Conservation (phyloP, 2,888 invertebrate species). For the Coelopa pilipes region DNA sequence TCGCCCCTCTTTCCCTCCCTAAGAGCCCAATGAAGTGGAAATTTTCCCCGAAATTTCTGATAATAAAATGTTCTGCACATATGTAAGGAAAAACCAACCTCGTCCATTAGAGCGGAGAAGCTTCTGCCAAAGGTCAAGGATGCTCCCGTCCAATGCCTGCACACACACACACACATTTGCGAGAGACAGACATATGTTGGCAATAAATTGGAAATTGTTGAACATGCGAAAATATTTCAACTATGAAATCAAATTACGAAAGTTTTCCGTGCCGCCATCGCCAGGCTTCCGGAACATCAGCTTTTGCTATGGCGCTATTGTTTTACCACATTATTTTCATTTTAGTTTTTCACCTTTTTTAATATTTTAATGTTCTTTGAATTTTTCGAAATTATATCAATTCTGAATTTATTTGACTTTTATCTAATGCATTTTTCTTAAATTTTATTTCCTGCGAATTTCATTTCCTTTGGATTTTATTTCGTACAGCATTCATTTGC, state of each 20-base stretch:
- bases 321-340: too few relatives aligned
- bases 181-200: conserved; percentile 6
- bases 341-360: too few relatives aligned
- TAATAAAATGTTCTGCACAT: conserved; percentile 12
- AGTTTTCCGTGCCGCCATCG: too few relatives aligned
- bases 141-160: not conserved
- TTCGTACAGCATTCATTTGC: too few relatives aligned
- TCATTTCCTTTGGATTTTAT: too few relatives aligned
- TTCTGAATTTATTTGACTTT: too few relatives aligned
- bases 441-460: too few relatives aligned
- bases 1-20: not conserved
- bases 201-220: conserved; percentile 9
- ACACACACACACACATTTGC: not conserved
- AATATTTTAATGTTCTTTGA: too few relatives aligned
- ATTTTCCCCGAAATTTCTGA: conserved; percentile 2
- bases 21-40: not conserved
- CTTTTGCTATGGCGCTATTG: too few relatives aligned
- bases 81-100: not conserved
- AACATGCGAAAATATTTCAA: conserved; percentile 1
- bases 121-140: conserved; percentile 5
- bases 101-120: not conserved
- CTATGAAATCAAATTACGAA: conserved; percentile 8
- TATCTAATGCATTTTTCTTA: too few relatives aligned
- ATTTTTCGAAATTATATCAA: too few relatives aligned
- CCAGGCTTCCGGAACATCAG: too few relatives aligned